phyloP scores from a whole-genome alignment of 2,113 vertebrate species.

The Stictonetta naevosa region DNA sequence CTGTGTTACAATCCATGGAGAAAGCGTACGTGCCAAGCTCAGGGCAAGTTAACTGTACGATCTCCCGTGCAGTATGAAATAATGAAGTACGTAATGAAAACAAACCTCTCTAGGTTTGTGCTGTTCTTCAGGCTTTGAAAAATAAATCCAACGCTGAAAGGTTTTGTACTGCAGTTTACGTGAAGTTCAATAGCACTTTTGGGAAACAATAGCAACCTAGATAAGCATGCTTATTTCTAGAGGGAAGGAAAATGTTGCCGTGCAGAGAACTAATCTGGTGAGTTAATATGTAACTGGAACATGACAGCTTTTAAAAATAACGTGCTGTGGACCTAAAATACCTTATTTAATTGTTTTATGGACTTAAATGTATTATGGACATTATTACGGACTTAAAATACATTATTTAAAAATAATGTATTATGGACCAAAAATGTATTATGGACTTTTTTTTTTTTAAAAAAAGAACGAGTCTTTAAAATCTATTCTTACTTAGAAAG shows the following conservation, averaged over 20 bases:
- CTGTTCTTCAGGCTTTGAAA: not conserved
- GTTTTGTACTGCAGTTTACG: not conserved
- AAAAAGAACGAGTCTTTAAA: not conserved
- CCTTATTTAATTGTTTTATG: too few relatives aligned
- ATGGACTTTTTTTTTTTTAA: too few relatives aligned
- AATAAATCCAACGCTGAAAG: not conserved
- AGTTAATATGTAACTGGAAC: not conserved
- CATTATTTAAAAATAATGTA: not conserved
- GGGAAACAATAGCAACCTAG: not conserved
- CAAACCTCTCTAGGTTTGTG: not conserved
- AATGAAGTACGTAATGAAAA: not conserved
- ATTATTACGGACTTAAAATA: not conserved
- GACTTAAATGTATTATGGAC: too few relatives aligned
- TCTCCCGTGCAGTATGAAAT: not conserved
- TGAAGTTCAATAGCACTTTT: not conserved
- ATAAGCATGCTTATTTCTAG: not conserved
- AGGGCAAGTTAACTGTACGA: not conserved
- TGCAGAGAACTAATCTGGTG: not conserved
- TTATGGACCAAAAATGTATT: not conserved
- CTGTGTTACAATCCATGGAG: not conserved
- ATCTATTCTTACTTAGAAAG: not conserved
- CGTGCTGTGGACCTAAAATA: too few relatives aligned
- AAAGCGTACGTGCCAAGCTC: not conserved
- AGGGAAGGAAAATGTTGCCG: not conserved
- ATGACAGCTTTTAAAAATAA: not conserved